Evolutionary conservation across 2,113 vertebrate species (phyloP).

Genomic region (Ursus arctos): DNA sequence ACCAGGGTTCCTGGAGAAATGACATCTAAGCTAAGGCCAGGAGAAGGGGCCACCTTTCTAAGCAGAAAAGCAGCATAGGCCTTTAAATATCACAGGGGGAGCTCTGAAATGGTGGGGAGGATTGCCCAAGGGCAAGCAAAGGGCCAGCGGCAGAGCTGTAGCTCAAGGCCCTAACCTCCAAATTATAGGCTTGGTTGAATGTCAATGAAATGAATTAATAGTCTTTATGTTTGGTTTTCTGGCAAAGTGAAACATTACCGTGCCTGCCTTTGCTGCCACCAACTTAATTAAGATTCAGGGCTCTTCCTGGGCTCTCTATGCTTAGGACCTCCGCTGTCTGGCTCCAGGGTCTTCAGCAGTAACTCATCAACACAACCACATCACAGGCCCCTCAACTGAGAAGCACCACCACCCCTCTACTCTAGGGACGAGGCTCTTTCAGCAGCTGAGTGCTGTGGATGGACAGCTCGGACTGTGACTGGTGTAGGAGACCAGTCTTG

Average conservation of each 20-base stretch:
- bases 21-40: neutral
- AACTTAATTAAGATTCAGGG: neutral
- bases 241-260: neutral
- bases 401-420: neutral
- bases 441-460: neutral
- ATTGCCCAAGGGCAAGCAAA: neutral
- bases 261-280: neutral
- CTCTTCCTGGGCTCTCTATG: neutral
- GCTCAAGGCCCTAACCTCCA: neutral
- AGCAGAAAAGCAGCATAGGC: neutral
- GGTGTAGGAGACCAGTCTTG: neutral
- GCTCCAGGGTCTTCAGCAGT: neutral
- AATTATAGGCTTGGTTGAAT: neutral
- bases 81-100: neutral
- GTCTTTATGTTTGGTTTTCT: constrained; percentile 7
- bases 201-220: neutral
- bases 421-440: neutral
- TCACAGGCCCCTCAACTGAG: neutral
- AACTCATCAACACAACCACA: neutral
- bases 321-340: neutral
- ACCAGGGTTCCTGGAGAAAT: neutral
- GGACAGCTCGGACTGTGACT: neutral
- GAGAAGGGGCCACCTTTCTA: neutral
- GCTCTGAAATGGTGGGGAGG: neutral
- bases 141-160: neutral